Evolutionary conservation across 2,113 vertebrate species (phyloP), one percentile per base, ranked within the genome.

Genomic region (Pardalotus punctatus): DNA sequence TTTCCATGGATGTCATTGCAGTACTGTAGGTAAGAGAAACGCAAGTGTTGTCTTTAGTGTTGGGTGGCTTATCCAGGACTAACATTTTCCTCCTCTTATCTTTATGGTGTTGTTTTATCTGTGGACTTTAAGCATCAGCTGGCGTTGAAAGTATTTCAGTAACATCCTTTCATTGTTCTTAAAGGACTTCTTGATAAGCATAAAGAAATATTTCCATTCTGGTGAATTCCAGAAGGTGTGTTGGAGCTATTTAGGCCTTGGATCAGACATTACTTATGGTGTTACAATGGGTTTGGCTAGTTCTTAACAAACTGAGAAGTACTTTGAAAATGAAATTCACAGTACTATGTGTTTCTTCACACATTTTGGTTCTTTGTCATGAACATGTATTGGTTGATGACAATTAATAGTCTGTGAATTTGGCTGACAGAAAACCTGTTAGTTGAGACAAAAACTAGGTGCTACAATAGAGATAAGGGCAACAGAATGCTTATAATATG

Each of bases 341-440:
- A n/a, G 54, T 35, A 29, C 29, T 81, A 0, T 17, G 18, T 93
- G 36, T 35, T 93, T 89, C 48, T 91, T 90, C 38, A 60, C 35
- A 31, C 89, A 28, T 83, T 67, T 86, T 71, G 24, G 33, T 56
- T 62, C 45, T 40, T 67, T 80, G 36, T 77, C 8, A 1, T 50
- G 54, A 62, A 31, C 20, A 4, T 47, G 14, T 62, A n/a, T 82
- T 2, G 6, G 64, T 50, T 88, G 40, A 93, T 85, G 50, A n/a
- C 78, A 86, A 43, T 93, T 86, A 88, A 76, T 90, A 73, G 61
- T 81, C 58, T 91, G 82, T 84, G 78, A 91, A 72, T 67, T 48
- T 77, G 48, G 24, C 33, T 94, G 87, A 77, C 48, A 58, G 45
- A 50, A 78, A 67, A 56, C 67, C 42, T 86, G 42, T 83, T 79